Evolutionary conservation across 2,113 vertebrate species (phyloP).

Genomic region (Gasterosteus nipponicus): DNA sequence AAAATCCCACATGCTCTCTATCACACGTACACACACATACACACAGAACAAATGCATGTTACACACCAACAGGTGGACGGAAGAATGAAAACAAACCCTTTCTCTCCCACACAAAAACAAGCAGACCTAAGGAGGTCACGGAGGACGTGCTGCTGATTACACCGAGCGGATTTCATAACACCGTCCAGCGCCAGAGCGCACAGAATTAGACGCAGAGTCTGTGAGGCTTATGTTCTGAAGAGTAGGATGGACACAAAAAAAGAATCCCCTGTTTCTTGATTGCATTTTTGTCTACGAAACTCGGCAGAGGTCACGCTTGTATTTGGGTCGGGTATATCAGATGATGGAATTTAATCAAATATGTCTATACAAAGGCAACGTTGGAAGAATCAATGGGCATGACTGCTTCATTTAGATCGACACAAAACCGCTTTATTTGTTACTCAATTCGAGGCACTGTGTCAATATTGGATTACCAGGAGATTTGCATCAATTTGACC

Average conservation of each 20-base stretch:
- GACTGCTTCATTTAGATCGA: background rate
- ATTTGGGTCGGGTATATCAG: background rate
- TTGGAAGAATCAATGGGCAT: conserved; percentile 6
- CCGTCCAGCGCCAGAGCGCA: conserved; percentile 3
- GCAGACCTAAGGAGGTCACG: conserved; percentile 30
- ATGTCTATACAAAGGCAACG: background rate
- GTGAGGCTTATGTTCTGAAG: conserved; percentile 20
- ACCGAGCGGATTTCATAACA: conserved; percentile 34
- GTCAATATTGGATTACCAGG: background rate
- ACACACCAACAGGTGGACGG: conserved; percentile 1
- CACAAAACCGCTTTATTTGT: background rate
- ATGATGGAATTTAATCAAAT: background rate
- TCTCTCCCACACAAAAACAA: background rate
- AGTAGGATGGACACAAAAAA: conserved; percentile 1
- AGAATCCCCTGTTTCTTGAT: background rate
- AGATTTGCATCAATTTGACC: conserved; percentile 12
- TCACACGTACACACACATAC: background rate
- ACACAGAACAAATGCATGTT: background rate
- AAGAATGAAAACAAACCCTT: background rate
- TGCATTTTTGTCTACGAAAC: background rate
- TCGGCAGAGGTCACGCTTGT: background rate
- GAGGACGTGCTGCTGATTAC: conserved; percentile 32
- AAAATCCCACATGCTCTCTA: background rate
- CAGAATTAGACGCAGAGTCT: conserved; percentile 23
- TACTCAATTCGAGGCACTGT: background rate